A percentile compares a stretch with the other conserved stretches of the same genome.
Conservation (phyloP, 2,888 invertebrate genomes). For the Trisateles emortualis region DNA sequence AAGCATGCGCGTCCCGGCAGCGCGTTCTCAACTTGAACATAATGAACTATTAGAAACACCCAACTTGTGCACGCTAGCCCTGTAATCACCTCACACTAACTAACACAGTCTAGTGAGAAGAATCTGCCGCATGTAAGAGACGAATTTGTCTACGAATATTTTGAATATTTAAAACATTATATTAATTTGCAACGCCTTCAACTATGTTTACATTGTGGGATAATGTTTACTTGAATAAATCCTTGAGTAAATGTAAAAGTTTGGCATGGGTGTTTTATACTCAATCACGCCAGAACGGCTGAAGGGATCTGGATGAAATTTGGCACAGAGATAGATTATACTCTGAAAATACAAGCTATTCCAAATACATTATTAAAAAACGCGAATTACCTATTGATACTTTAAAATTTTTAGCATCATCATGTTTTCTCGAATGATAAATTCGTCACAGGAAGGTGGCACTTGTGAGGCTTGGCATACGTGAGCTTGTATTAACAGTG, state of each 20-base stretch:
- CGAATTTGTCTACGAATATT: constrained; percentile 15
- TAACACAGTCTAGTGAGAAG: constrained; percentile 16
- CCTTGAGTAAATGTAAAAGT: no score
- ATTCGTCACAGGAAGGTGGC: constrained; percentile 19
- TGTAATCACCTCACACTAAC: constrained; percentile 28
- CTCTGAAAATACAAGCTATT: no score
- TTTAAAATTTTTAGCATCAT: not conserved
- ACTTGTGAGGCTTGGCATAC: not conserved
- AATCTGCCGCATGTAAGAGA: constrained; percentile 8
- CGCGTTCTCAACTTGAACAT: constrained; percentile 23
- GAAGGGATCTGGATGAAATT: no score
- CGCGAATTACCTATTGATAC: no score
- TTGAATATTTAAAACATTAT: not conserved
- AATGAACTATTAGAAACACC: constrained; percentile 39
- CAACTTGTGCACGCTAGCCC: constrained; percentile 20
- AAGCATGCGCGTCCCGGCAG: not conserved
- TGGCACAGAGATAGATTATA: no score
- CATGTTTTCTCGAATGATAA: not conserved
- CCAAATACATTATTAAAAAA: no score
- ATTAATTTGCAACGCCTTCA: no score
- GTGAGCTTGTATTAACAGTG: constrained; percentile 17
- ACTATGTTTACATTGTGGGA: no score
- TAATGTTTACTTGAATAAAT: no score
- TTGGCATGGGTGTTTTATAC: no score
- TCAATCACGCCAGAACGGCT: no score